Percentiles rank a stretch among this genome's conserved stretches.
phyloP scores from a whole-genome alignment of 64 coral and sea anemone genomes.

The Pachyseris speciosa region DNA sequence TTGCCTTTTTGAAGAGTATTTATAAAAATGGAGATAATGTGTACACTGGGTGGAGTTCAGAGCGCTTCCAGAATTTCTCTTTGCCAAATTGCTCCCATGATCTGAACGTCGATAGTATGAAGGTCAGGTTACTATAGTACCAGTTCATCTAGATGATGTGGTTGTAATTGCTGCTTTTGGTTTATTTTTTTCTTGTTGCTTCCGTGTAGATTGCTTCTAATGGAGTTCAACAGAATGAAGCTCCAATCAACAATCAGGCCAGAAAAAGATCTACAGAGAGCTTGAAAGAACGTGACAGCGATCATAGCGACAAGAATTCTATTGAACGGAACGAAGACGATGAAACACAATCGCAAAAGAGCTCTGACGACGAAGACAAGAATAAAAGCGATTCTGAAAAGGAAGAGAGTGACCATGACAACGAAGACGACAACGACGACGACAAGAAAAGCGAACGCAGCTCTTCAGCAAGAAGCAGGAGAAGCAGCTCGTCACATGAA shows the following conservation, averaged over 20 bases:
- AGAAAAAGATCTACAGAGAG: not conserved
- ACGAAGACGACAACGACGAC: not conserved
- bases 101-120: too few species aligned
- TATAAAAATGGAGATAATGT: too few species aligned
- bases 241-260: not conserved
- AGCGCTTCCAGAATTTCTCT: too few species aligned
- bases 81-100: too few species aligned
- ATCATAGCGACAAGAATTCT: not conserved
- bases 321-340: slow-evolving; percentile 7
- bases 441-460: not conserved
- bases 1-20: too few species aligned
- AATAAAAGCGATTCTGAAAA: slow-evolving; percentile 25
- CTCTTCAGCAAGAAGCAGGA: not conserved
- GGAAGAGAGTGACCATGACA: slow-evolving; percentile 7
- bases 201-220: not conserved
- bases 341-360: not conserved
- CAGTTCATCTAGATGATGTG: too few species aligned
- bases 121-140: not conserved
- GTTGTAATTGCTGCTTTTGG: not conserved
- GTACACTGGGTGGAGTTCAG: too few species aligned
- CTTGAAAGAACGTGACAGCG: not conserved
- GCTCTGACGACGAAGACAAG: not conserved
- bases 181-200: not conserved
- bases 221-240: not conserved
- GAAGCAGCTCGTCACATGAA: not conserved